Conservation (phyloP, 2,888 invertebrate genomes). For the Charanyca ferruginea region DNA sequence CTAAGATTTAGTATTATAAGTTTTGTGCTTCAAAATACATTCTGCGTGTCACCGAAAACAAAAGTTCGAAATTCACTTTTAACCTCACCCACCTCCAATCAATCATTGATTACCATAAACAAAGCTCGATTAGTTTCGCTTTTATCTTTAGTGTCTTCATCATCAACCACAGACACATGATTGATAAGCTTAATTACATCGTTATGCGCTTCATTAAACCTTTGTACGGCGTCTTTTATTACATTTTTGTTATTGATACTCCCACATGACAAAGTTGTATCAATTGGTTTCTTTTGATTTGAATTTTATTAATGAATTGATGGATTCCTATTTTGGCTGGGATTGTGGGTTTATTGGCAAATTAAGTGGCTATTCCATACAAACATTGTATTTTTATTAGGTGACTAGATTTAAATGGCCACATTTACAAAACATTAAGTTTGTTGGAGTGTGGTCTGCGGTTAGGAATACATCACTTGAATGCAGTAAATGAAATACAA, state of each 20-base stretch:
- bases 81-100: constrained; percentile 15
- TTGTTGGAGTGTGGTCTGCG: constrained; percentile 10
- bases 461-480: neutral
- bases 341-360: constrained; percentile 50
- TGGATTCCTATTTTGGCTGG: constrained; percentile 42
- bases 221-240: constrained; percentile 74
- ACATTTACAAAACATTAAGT: constrained; percentile 39
- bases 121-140: constrained; percentile 53
- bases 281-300: constrained; percentile 60
- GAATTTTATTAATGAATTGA: constrained; percentile 44
- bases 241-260: constrained; percentile 69
- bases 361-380: constrained; percentile 35
- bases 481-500: neutral
- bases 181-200: constrained; percentile 79
- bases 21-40: neutral
- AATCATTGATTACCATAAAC: constrained; percentile 37
- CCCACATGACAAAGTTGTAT: constrained; percentile 69
- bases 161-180: constrained; percentile 57
- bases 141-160: constrained; percentile 51
- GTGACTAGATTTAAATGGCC: constrained; percentile 30
- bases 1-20: neutral
- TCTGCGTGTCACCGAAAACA: neutral
- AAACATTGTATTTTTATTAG: constrained; percentile 30
- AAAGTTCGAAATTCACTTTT: constrained; percentile 13
- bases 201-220: constrained; percentile 76